Conservation (phyloP, 2,888 invertebrate species). For the Iphiclides podalirius region DNA sequence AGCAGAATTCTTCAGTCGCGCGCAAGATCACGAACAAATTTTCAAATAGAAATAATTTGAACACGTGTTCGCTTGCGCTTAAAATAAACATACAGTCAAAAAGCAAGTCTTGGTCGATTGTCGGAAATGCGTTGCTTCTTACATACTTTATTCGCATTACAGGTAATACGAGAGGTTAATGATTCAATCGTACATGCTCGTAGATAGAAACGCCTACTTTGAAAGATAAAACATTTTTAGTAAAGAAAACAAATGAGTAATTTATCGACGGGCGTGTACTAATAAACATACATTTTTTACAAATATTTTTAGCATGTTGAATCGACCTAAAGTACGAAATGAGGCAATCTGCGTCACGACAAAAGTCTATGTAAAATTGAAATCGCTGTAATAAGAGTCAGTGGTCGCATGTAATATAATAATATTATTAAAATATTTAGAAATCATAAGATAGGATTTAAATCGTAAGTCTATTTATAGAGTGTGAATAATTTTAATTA, state of each 20-base stretch:
- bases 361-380: not conserved
- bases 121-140: too few species aligned
- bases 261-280: constrained; percentile 43
- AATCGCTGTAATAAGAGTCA: constrained; percentile 9
- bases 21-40: too few species aligned
- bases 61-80: too few species aligned
- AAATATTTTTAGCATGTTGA: constrained; percentile 11
- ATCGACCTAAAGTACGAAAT: constrained; percentile 7
- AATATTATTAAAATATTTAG: too few species aligned
- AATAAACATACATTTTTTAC: constrained; percentile 10
- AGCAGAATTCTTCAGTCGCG: too few species aligned
- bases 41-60: too few species aligned
- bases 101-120: too few species aligned
- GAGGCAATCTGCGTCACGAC: not conserved
- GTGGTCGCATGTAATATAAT: constrained; percentile 34
- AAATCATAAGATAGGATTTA: constrained; percentile 33
- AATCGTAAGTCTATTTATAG: constrained; percentile 47
- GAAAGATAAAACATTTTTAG: constrained; percentile 27
- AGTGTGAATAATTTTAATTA: constrained; percentile 37
- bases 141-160: too few species aligned
- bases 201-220: constrained; percentile 37
- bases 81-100: too few species aligned
- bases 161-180: constrained; percentile 16
- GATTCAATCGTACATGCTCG: constrained; percentile 37
- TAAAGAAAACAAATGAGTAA: constrained; percentile 29